phyloP scores from a whole-genome alignment of 2,888 invertebrate genomes.

The Sepioteuthis lessoniana region DNA sequence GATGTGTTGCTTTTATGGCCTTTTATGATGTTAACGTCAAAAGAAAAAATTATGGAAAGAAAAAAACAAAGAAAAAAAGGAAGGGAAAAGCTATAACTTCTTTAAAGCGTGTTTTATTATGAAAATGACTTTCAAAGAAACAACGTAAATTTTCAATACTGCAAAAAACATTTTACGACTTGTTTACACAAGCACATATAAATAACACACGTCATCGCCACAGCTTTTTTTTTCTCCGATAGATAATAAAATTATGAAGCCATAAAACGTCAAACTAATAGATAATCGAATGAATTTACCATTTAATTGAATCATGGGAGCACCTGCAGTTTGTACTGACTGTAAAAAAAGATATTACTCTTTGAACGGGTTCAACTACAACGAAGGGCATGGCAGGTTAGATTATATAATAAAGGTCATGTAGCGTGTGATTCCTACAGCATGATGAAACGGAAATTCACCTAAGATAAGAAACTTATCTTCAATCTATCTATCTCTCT shows the following conservation, averaged over 20 bases:
- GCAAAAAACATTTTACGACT: not conserved
- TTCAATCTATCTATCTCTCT: too few species aligned
- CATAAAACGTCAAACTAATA: not conserved
- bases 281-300: not conserved
- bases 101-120: not conserved
- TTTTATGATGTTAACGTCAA: not conserved
- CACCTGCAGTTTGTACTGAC: not conserved
- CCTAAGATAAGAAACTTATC: too few species aligned
- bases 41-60: not conserved
- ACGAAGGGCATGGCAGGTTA: too few species aligned
- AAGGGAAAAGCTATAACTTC: too few species aligned
- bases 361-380: too few species aligned
- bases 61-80: not conserved
- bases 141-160: not conserved
- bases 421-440: too few species aligned
- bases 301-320: slow-evolving; percentile 5
- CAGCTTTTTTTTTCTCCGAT: not conserved
- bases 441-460: too few species aligned
- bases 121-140: not conserved
- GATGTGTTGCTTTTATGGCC: not conserved
- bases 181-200: not conserved
- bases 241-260: not conserved
- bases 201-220: not conserved
- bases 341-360: not conserved
- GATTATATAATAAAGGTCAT: too few species aligned